Evolutionary conservation across 2,888 invertebrate genomes (phyloP), one percentile per base, ranked within the genome.

Genomic region (Notodonta dromedarius): DNA sequence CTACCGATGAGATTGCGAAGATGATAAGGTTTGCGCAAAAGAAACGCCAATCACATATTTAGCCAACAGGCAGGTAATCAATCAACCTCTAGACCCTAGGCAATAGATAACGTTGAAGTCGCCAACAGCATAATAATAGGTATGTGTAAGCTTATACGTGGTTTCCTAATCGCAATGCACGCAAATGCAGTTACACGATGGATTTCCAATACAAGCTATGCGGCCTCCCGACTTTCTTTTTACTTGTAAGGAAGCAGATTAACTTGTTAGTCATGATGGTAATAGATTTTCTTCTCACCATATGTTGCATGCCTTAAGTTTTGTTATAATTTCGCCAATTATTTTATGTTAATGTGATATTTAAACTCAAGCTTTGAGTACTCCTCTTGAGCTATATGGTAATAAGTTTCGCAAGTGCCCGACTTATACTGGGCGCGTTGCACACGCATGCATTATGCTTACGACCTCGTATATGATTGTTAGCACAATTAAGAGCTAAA

Each of bases 401-500:
- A 79, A 81, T 78, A 63, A 62, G 70, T 82, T 83, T 65, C 73
- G 71, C 71, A 82, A 84, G 67, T 71, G 77, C 71, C 73, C 80
- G 75, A 80, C 73, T 73, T 78, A 74, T 71, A 68, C 70, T 74
- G 66, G 73, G 75, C 77, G 76, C 74, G 74, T 78, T 77, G 75
- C 75, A 77, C 70, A 80, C 79, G 69, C 66, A 70, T 76, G 72
- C 74, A 75, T 77, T 82, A 83, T 68, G 70, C 61, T 79, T 82
- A 73, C 75, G 84, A 77, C 83, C 84, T 84, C 85, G 84, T 74
- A 78, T 84, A 85, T 63, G 40, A 62, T 86, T 89, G 88, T 90
- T 88, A 88, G 82, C 80, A 87, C 85, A 91, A 88, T 90, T 90
- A 88, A 86, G 83, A 83, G 61, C 72, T 73, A 73, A 76, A 64